Base-by-base conservation (phyloP, 2,888 invertebrate species). In the Hyposoter dolosus region DNA sequence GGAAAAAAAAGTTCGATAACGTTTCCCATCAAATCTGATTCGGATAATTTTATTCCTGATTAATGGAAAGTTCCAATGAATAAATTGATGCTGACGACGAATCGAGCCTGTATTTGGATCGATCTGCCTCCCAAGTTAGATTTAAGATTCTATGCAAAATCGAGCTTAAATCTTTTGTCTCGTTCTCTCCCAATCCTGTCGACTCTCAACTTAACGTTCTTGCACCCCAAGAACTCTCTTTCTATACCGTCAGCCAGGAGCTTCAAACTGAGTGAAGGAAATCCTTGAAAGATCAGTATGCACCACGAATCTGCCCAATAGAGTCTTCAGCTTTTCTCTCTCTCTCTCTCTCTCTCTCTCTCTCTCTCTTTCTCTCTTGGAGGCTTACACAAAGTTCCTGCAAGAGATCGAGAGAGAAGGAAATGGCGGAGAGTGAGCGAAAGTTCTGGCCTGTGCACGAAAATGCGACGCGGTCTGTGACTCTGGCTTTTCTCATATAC, bases 221-320 rank as follows among this genome's bases (percentile, higher is more conserved):
- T 19, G 74, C 75, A 35, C 45, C 68, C 66, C 68, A 68, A 68
- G 66, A 12, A 23, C 17, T 17, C 81, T 35, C 17, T 19, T 69
- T 76, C 40, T 40, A 40, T 40, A 40, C 40, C 5, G 10, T 9
- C 40, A 40, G 40, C 40, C n/a, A 32, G 32, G 50, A 23, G 23
- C 23, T 15, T 12, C 28, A 35, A n/a, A 53, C 43, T 65, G 71
- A 56, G 74, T 53, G 75, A 82, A 60, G 75, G 47, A 76, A 76
- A 60, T 76, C 66, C 69, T 68, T 40, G 68, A 75, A 75, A 60
- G 82, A 82, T 82, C 82, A 82, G 82, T 82, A 82, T 82, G 76
- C 82, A 76, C 82, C 76, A 40, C 82, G 82, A 82, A 82, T 82
- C 82, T 82, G 76, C 82, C 63, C 82, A 76, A 82, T 76, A 76